Percentiles rank a stretch among this genome's conserved stretches.
phyloP scores from a whole-genome alignment of 1,140 invertebrate species.

The Homarus americanus region DNA sequence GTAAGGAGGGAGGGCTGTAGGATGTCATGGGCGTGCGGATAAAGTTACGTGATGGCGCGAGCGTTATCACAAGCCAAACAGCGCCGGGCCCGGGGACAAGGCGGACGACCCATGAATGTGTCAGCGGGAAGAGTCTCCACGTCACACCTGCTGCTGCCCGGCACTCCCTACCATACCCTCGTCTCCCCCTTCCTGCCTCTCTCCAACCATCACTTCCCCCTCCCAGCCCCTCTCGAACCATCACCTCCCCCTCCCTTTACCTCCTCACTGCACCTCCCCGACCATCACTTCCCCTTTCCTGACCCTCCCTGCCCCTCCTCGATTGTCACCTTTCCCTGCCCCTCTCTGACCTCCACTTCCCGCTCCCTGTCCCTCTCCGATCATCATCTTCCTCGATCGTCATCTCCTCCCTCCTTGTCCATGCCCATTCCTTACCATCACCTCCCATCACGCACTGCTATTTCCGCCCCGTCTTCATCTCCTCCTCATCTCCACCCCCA shows the following conservation, averaged over 20 bases:
- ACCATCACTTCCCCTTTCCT: not conserved
- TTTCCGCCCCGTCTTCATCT: not conserved
- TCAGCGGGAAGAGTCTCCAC: conserved; percentile 30
- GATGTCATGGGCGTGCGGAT: conserved; percentile 52
- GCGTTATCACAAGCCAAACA: conserved; percentile 67
- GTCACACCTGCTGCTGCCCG: not conserved
- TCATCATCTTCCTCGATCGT: not conserved
- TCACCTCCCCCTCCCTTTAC: not conserved
- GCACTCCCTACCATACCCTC: not conserved
- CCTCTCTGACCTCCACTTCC: not conserved
- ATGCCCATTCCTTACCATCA: not conserved
- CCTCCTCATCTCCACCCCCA: not conserved
- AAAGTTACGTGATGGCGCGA: conserved; percentile 65
- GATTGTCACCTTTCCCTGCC: not conserved
- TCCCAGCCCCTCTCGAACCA: not conserved
- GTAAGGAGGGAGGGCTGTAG: conserved; percentile 47
- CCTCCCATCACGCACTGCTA: not conserved
- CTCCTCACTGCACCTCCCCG: not conserved
- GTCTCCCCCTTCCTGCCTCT: not conserved
- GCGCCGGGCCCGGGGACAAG: conserved; percentile 39
- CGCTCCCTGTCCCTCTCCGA: not conserved
- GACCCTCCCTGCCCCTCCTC: too few species aligned
- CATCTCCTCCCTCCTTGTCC: not conserved
- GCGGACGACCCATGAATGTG: conserved; percentile 58
- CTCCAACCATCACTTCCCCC: not conserved